Evolutionary conservation across 1,140 invertebrate genomes (phyloP).

Genomic region (Holcopasites calliopsidis): DNA sequence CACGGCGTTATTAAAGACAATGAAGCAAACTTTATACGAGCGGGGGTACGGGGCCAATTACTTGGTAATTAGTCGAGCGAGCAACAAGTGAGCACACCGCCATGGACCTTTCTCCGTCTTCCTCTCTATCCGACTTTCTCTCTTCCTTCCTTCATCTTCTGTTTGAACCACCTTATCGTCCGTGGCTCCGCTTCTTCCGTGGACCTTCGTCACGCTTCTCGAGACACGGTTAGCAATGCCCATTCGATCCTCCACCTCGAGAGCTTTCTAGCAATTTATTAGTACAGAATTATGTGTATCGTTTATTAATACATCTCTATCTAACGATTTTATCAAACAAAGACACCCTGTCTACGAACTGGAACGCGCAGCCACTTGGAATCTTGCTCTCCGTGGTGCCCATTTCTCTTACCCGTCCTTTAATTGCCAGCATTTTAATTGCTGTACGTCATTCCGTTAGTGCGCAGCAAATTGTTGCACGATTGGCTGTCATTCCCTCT

Average conservation of each 20-base stretch:
- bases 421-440: conserved; percentile 41
- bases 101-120: conserved; percentile 64
- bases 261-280: conserved; percentile 2
- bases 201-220: conserved; percentile 50
- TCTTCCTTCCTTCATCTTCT: conserved; percentile 30
- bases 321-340: conserved; percentile 31
- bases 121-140: conserved; percentile 48
- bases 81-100: conserved; percentile 79
- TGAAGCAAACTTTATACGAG: conserved; percentile 79
- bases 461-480: conserved; percentile 30
- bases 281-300: not conserved
- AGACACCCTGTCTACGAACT: conserved; percentile 23
- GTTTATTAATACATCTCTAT: conserved; percentile 15
- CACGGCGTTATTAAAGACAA: conserved; percentile 80
- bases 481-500: not conserved
- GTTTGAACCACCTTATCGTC: conserved; percentile 34
- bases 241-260: not conserved
- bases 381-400: conserved; percentile 6
- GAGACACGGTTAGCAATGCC: conserved; percentile 39
- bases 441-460: conserved; percentile 37
- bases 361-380: conserved; percentile 11
- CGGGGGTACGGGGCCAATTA: conserved; percentile 75
- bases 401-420: conserved; percentile 6
- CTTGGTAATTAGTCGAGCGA: conserved; percentile 79
- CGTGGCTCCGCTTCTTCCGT: conserved; percentile 37